These are phyloP conservation scores for Anolis sagrei DNA, from an alignment of 2,113 vertebrate species.

Conservation along the genomic window DNA sequence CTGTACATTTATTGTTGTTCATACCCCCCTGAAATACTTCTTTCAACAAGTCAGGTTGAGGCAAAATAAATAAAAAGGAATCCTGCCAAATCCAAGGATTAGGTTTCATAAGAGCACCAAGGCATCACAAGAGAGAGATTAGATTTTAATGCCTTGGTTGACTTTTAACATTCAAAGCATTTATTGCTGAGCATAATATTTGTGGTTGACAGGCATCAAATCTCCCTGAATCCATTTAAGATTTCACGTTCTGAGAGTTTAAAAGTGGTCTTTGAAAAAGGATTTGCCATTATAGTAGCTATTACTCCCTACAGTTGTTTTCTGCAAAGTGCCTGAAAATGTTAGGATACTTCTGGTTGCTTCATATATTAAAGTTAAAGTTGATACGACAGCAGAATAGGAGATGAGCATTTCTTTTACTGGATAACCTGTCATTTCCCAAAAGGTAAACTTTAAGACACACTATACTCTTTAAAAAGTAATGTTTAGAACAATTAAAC, in stretches of 20 bases:
- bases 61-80: neutral
- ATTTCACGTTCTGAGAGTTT: slow-evolving; percentile 22
- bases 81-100: neutral
- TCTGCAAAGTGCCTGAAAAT: neutral
- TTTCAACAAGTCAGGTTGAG: neutral
- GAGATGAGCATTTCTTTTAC: neutral
- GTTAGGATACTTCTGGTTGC: neutral
- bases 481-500: neutral
- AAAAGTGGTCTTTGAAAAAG: neutral
- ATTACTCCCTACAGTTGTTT: neutral
- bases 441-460: neutral
- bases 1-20: no score
- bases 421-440: neutral
- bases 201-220: slow-evolving; percentile 18
- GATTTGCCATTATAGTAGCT: neutral
- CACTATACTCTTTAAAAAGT: neutral
- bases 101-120: slow-evolving; percentile 23
- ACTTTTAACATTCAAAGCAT: slow-evolving; percentile 41
- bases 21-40: no score
- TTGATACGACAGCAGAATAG: neutral
- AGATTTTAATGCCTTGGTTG: slow-evolving; percentile 34
- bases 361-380: neutral
- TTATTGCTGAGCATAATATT: slow-evolving; percentile 30
- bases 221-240: slow-evolving; percentile 22
- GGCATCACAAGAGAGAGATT: slow-evolving; percentile 21